Evolutionary conservation across 2,888 invertebrate species (phyloP).

Genomic region (Meiosimyza decipiens): DNA sequence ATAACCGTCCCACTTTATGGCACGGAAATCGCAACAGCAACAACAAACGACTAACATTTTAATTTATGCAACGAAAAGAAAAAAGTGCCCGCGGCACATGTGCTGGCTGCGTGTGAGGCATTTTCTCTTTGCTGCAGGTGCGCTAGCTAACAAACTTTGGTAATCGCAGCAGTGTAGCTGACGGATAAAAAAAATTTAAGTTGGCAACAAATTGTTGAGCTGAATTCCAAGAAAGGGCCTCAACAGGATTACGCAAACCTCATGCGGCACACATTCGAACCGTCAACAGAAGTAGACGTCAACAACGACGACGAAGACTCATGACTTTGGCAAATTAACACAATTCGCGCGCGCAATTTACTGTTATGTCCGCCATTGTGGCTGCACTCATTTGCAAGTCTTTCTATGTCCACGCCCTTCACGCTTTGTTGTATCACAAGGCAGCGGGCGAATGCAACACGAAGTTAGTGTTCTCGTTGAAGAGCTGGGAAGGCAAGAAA

Average conservation of each 20-base stretch:
- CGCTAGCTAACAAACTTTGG: neutral
- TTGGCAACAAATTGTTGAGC: conserved; percentile 30
- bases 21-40: conserved; percentile 26
- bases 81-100: neutral
- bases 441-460: neutral
- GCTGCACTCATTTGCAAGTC: conserved; percentile 34
- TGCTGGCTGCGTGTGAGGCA: neutral
- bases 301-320: conserved; percentile 29
- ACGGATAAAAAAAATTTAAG: conserved; percentile 18
- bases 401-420: neutral
- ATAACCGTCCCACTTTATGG: conserved; percentile 25
- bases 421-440: neutral
- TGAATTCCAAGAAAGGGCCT: conserved; percentile 22
- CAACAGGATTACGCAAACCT: neutral
- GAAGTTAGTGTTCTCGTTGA: neutral
- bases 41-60: conserved; percentile 18
- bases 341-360: conserved; percentile 42
- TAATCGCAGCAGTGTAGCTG: conserved; percentile 7
- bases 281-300: neutral
- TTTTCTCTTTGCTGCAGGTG: neutral
- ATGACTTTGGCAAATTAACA: conserved; percentile 49
- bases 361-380: conserved; percentile 31
- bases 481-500: conserved; percentile 4
- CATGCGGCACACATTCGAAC: neutral
- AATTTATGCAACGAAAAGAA: conserved; percentile 31